phyloP scores from a whole-genome alignment of 2,797 vertebrate species.

The Pangasius sanitwongsei region DNA sequence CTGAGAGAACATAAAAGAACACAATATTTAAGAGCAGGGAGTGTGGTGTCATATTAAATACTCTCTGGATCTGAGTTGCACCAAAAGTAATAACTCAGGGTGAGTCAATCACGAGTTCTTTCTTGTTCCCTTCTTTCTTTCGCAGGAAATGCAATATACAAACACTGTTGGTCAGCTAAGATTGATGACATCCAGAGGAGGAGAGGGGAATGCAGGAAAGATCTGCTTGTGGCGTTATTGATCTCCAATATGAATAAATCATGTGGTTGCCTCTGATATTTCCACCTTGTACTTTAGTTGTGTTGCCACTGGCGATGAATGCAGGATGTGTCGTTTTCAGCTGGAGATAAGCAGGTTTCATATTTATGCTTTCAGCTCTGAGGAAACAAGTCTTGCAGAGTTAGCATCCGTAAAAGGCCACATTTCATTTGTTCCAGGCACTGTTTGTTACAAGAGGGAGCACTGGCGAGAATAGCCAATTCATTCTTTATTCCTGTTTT shows the following conservation, averaged over 20 bases:
- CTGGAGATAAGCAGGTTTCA: conserved; percentile 40
- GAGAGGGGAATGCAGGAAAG: conserved; percentile 19
- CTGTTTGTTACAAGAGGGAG: background rate
- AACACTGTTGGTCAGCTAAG: conserved; percentile 24
- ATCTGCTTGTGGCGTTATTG: conserved; percentile 40
- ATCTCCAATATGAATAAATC: conserved; percentile 47
- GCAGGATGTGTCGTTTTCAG: conserved; percentile 37
- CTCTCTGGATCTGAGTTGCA: conserved; percentile 6
- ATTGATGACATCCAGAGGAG: conserved; percentile 35
- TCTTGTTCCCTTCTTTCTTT: conserved; percentile 9
- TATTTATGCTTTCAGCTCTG: conserved; percentile 24
- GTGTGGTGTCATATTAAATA: background rate
- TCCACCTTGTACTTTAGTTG: conserved; percentile 41
- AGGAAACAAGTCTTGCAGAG: conserved; percentile 23
- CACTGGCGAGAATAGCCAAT: background rate
- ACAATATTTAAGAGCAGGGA: background rate
- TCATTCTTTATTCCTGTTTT: background rate
- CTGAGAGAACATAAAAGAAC: background rate
- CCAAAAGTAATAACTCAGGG: conserved; percentile 12
- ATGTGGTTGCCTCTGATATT: conserved; percentile 44
- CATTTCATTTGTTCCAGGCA: background rate
- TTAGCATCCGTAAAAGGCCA: conserved; percentile 14
- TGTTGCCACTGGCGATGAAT: conserved; percentile 37
- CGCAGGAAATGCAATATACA: background rate
- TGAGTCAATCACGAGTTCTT: background rate